Base-by-base conservation (phyloP, 2,797 vertebrate genomes). In the Brotula barbata region DNA sequence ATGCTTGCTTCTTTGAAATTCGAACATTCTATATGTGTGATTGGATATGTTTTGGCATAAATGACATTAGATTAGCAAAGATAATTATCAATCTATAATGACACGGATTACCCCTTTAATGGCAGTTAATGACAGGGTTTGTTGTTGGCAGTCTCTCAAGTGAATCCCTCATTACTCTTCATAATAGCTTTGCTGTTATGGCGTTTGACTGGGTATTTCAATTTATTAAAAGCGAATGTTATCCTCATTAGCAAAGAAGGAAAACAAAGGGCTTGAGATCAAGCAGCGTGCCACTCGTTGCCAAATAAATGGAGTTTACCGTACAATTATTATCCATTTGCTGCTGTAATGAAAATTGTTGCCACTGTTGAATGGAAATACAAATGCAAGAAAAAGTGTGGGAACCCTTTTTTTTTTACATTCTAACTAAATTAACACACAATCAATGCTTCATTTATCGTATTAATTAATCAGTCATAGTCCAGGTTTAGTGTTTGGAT, bases 1-100 rank as follows among this genome's bases (percentile, higher is more conserved):
- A 85, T 88, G 85, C 87, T 89, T 89, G 89, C 83, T 83, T 88
- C 68, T 81, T 85, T 79, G 80, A 85, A 76, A 77, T 78, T 86
- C 59, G 71, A 83, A 85, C 77, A 69, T 84, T 83, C 67, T 81
- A 68, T 88, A 77, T 62, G 73, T 86, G 84, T 85, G 82, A 84
- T 78, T 44, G 68, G 75, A 57, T 86, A 81, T 87, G 77, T 88
- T 65, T 68, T 82, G 78, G 70, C 87, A 58, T 54, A 69, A 68
- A 45, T 40, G 22, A 53, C 48, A 78, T 66, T 74, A 73, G 41
- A 72, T 78, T 73, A 83, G 36, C 78, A 34, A 80, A 72, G 40
- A 34, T 70, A 79, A 77, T 81, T 58, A 75, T 85, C 52, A 73
- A 81, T 73, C 42, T 70, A 62, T 69, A 64, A 83, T 62, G 77